Evolutionary conservation across 2,888 invertebrate genomes (phyloP).

Genomic region (Synanthedon tipuliformis): DNA sequence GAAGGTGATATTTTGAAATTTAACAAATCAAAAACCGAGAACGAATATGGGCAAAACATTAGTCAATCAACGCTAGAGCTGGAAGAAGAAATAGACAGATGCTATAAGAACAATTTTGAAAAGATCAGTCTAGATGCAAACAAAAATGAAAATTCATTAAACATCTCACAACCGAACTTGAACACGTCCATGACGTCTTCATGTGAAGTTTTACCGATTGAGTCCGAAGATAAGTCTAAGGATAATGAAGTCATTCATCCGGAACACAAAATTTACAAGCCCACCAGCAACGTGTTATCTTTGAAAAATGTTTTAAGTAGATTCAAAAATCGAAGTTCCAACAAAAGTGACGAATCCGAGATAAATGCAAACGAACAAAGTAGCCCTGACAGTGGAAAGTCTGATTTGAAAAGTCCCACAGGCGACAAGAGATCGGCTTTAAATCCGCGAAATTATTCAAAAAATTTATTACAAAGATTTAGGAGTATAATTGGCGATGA

Average conservation of each 20-base stretch:
- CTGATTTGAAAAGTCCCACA: conserved; percentile 49
- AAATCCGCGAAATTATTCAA: conserved; percentile 59
- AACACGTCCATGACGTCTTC: conserved; percentile 67
- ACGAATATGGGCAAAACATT: conserved; percentile 45
- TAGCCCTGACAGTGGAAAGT: conserved; percentile 39
- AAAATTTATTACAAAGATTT: conserved; percentile 59
- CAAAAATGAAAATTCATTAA: conserved; percentile 42
- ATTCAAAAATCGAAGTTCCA: conserved; percentile 56
- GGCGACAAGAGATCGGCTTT: conserved; percentile 51
- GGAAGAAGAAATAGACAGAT: conserved; percentile 63
- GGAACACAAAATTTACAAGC: conserved; percentile 83
- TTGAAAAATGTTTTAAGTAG: conserved; percentile 70
- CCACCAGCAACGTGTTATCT: conserved; percentile 66
- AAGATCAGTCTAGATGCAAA: conserved; percentile 42
- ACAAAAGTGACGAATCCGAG: conserved; percentile 47
- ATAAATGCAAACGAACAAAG: conserved; percentile 55
- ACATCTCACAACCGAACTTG: conserved; percentile 53
- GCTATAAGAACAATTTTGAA: conserved; percentile 62
- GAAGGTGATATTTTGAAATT: conserved; percentile 58
- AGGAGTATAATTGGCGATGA: conserved; percentile 65
- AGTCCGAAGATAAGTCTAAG: conserved; percentile 51
- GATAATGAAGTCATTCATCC: conserved; percentile 74
- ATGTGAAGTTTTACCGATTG: conserved; percentile 61
- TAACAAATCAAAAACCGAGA: conserved; percentile 39
- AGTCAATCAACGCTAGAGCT: conserved; percentile 62